Evolutionary conservation across 2,113 vertebrate genomes (phyloP).

Genomic region (Tichodroma muraria): DNA sequence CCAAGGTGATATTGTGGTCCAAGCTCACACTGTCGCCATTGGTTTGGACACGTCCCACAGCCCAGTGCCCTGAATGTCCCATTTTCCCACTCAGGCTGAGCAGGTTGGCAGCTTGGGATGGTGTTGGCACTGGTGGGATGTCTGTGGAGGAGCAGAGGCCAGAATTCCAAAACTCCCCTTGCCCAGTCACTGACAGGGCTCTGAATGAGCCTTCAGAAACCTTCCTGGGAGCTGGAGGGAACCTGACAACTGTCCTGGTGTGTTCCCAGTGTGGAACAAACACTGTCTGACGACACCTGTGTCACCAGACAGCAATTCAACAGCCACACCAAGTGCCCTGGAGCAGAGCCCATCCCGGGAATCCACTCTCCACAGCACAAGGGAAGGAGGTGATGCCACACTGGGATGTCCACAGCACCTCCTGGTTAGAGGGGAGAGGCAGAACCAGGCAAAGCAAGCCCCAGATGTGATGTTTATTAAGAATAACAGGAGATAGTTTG

Average conservation of each 20-base stretch:
- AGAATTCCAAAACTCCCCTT: not conserved
- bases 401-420: not conserved
- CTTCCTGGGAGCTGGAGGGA: not conserved
- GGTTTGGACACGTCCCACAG: not conserved
- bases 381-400: not conserved
- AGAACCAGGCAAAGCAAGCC: not conserved
- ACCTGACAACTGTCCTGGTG: not conserved
- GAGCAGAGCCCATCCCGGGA: not conserved
- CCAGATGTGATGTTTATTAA: conserved; percentile 16
- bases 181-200: not conserved
- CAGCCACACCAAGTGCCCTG: not conserved
- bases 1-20: not conserved
- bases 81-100: not conserved
- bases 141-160: not conserved
- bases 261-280: not conserved
- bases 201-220: not conserved
- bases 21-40: not conserved
- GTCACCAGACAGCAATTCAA: fast-evolving
- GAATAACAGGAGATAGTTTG: conserved; percentile 19
- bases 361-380: fast-evolving
- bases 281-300: fast-evolving
- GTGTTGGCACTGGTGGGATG: not conserved
- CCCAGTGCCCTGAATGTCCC: fast-evolving
- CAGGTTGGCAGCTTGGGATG: not conserved
- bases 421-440: not conserved